A percentile compares a stretch with the other conserved stretches of the same genome.
phyloP scores from a whole-genome alignment of 92 coral and sea anemone genomes.

The Nematostella vectensis region DNA sequence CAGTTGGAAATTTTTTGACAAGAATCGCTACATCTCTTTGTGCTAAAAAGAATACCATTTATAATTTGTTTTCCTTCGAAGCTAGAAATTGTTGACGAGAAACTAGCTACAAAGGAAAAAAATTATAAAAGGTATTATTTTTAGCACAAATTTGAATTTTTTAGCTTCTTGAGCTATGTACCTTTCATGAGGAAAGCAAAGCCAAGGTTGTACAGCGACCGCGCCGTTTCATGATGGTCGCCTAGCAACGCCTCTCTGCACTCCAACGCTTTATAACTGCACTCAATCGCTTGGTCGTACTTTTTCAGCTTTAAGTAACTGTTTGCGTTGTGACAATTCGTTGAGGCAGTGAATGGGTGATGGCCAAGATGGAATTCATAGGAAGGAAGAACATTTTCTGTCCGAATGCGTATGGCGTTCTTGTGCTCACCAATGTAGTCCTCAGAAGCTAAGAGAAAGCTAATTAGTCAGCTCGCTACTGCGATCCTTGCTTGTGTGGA shows the following conservation, averaged over 20 bases:
- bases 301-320: slow-evolving; percentile 9
- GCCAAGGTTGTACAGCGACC: slow-evolving; percentile 28
- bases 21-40: too few relatives aligned
- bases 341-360: slow-evolving; percentile 27
- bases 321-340: slow-evolving; percentile 13
- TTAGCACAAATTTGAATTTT: too few relatives aligned
- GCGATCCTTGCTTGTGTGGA: too few relatives aligned
- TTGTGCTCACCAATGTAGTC: slow-evolving; percentile 5
- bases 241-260: slow-evolving; percentile 12
- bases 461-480: too few relatives aligned
- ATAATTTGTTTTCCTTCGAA: too few relatives aligned
- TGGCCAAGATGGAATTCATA: slow-evolving; percentile 11
- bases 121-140: too few relatives aligned
- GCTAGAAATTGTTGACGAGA: too few relatives aligned
- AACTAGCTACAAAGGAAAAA: too few relatives aligned
- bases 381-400: slow-evolving; percentile 3
- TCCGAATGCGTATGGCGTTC: slow-evolving; percentile 3
- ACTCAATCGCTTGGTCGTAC: slow-evolving; percentile 6
- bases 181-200: not conserved
- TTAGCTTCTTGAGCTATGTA: too few relatives aligned
- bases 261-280: slow-evolving; percentile 4
- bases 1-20: too few relatives aligned
- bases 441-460: slow-evolving; percentile 9
- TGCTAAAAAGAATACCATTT: too few relatives aligned
- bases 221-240: slow-evolving; percentile 35